These are phyloP conservation scores for Eulithis prunata DNA, from an alignment of 2,888 invertebrate genomes.

Conservation along the genomic window DNA sequence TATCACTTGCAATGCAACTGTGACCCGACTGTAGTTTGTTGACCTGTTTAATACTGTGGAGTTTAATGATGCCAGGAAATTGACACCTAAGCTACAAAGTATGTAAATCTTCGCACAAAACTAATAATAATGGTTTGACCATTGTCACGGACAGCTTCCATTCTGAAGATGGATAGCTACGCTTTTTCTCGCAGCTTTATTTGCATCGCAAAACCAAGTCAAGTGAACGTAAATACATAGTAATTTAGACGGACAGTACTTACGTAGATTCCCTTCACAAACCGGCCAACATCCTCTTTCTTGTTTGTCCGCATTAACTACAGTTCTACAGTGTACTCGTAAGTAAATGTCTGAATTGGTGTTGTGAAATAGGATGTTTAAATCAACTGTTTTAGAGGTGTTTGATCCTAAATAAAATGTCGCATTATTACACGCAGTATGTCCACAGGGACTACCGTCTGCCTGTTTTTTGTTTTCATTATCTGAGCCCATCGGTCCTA, in stretches of 20 bases:
- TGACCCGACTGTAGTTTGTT: not conserved
- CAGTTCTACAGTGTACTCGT: constrained; percentile 1
- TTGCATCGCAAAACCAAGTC: too few species aligned
- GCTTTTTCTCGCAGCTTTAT: too few species aligned
- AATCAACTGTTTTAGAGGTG: constrained; percentile 9
- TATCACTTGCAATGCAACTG: not conserved
- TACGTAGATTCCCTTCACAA: too few species aligned
- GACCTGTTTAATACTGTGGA: not conserved
- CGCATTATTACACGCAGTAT: not conserved
- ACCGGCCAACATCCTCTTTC: constrained; percentile 5
- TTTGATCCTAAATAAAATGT: constrained; percentile 13
- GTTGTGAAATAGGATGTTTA: constrained; percentile 18
- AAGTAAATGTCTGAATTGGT: constrained; percentile 20
- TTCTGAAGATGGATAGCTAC: too few species aligned
- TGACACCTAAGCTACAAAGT: too few species aligned
- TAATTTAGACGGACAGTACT: too few species aligned
- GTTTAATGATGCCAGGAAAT: not conserved
- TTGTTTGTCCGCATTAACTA: constrained; percentile 7
- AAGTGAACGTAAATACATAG: too few species aligned
- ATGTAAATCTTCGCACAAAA: too few species aligned
- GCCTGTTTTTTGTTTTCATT: not conserved
- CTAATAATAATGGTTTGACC: too few species aligned
- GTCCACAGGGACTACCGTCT: not conserved
- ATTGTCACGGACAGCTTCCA: too few species aligned
- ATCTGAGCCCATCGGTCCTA: too few species aligned